phyloP scores from a whole-genome alignment of 2,888 invertebrate genomes.

The Rhodophaea formosa region DNA sequence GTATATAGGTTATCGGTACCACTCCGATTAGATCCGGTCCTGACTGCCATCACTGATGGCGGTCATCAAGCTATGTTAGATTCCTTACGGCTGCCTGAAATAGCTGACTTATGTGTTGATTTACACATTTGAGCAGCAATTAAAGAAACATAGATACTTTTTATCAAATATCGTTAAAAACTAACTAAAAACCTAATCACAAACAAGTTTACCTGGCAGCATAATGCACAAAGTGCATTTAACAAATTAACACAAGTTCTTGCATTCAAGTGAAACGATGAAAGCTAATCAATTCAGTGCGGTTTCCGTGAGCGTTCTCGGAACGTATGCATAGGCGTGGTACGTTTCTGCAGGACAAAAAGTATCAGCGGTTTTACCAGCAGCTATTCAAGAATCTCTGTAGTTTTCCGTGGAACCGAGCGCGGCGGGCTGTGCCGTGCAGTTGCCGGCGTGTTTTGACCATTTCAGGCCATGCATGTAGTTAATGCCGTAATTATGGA shows the following conservation, averaged over 20 bases:
- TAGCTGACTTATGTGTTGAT: no score
- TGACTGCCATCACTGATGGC: no score
- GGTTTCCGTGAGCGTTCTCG: slow-evolving; percentile 45
- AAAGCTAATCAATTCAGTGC: slow-evolving; percentile 42
- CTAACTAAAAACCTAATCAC: no score
- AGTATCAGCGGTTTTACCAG: slow-evolving; percentile 36
- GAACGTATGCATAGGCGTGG: slow-evolving; percentile 37
- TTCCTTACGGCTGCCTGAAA: no score
- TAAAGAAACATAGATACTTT: no score
- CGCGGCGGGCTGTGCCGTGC: slow-evolving; percentile 39
- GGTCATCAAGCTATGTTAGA: no score
- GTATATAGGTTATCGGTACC: no score
- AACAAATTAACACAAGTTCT: neutral
- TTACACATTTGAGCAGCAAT: no score
- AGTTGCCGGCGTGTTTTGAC: slow-evolving; percentile 52
- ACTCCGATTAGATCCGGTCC: no score
- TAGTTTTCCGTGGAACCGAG: slow-evolving; percentile 51
- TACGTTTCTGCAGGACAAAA: slow-evolving; percentile 39
- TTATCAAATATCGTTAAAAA: neutral
- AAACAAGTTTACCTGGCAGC: no score
- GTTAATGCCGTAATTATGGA: slow-evolving; percentile 59
- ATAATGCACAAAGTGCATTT: neutral
- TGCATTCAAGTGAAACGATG: slow-evolving; percentile 39
- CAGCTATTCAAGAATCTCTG: slow-evolving; percentile 37
- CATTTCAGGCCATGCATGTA: slow-evolving; percentile 58